These are phyloP conservation scores for Naso thynnoides DNA, from an alignment of 2,797 vertebrate species.

Conservation along the genomic window DNA sequence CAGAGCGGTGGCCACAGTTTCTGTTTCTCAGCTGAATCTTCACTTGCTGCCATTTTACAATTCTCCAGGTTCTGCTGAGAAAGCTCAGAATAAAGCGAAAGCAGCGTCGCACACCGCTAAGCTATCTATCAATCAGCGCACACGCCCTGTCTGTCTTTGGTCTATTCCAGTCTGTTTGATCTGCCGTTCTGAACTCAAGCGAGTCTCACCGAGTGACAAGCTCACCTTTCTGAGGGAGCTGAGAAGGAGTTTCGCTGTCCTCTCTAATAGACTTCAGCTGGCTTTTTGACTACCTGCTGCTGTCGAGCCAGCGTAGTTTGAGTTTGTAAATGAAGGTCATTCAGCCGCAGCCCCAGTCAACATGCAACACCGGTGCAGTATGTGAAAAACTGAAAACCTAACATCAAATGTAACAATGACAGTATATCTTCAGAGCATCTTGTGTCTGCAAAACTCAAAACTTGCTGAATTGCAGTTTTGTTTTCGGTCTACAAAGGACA, in stretches of 20 bases:
- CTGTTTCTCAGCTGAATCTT: constrained; percentile 31
- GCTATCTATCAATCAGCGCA: constrained; percentile 65
- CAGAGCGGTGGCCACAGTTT: constrained; percentile 9
- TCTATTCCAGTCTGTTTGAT: constrained; percentile 72
- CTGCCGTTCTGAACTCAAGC: constrained; percentile 44
- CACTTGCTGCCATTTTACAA: constrained; percentile 25
- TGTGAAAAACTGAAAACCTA: constrained; percentile 7
- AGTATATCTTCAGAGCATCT: neutral
- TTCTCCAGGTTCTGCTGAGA: constrained; percentile 10
- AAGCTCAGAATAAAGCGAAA: constrained; percentile 41
- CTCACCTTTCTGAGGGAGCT: constrained; percentile 43
- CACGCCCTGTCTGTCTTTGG: constrained; percentile 55
- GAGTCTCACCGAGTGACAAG: constrained; percentile 49
- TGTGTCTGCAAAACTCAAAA: neutral
- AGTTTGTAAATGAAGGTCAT: constrained; percentile 35
- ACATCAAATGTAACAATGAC: neutral
- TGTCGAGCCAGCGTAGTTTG: constrained; percentile 9
- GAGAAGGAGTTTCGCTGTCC: constrained; percentile 51
- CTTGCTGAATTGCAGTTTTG: neutral
- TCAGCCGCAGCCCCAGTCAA: constrained; percentile 5
- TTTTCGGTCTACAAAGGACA: neutral
- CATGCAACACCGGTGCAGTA: neutral
- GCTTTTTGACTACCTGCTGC: constrained; percentile 42
- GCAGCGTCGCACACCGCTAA: constrained; percentile 55
- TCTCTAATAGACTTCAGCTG: constrained; percentile 51